Evolutionary conservation across 2,113 vertebrate species (phyloP), one percentile per base, ranked within the genome.

Genomic region (Hipposideros armiger): DNA sequence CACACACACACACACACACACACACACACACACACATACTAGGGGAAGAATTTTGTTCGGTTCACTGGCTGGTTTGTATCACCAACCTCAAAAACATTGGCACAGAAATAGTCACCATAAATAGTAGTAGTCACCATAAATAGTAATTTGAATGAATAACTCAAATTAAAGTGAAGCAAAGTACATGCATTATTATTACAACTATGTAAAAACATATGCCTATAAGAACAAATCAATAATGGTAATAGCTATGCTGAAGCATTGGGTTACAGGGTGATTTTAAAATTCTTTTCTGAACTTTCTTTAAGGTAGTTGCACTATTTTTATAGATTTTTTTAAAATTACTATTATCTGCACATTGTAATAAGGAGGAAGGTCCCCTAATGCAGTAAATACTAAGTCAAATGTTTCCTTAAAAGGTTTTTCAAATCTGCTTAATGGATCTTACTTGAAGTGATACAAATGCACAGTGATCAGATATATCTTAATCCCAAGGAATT

Each of bases 141-240:
- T 32, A 73, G 42, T 47, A 30, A 87, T 76, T 64, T 67, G 60
- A 83, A 87, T 66, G 30, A 94, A 81, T 89, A 88, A 70, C 58
- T n/a, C 40, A 54, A 92, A 90, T 60, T 66, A 80, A 76, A 73
- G 22, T 60, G 47, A 96, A 89, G 73, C 32, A 83, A 73, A 19
- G 4, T 40, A 69, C 1, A 4, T 26, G 1, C 13, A 64, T 58
- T 56, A 52, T 60, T 78, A 92, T 54, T 40, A 67, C 11, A 85
- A 82, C 14, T 74, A 32, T 36, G 2, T 90, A 93, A 78, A 83
- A 87, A 40, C 32, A 74, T 22, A 67, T 82, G 15, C 56, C 6
- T 42, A 11, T 66, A 4, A 62, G 83, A 92, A 70, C 52, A 86
- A 74, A 64, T 82, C 40, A 45, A 22, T 42, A 11, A 81, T 56